These are phyloP conservation scores for Lamellibrachia satsuma DNA, from an alignment of 2,888 invertebrate species.

Conservation along the genomic window DNA sequence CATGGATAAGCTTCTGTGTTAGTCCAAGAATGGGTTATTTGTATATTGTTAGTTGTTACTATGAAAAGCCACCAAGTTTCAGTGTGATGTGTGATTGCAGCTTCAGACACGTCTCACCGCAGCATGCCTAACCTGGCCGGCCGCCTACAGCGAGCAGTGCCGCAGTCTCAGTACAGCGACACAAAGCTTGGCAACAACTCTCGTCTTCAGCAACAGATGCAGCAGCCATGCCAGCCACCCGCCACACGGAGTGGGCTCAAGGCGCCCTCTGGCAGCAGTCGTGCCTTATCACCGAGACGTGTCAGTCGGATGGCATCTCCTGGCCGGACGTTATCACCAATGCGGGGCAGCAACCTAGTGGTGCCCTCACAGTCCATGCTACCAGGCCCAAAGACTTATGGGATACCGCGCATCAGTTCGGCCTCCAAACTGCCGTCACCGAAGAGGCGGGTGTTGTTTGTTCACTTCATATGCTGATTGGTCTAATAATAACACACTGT, in stretches of 20 bases:
- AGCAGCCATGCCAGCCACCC: not conserved
- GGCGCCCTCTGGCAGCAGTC: not conserved
- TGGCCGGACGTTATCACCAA: conserved; percentile 13
- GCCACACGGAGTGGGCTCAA: conserved; percentile 13
- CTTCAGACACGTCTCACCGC: conserved; percentile 30
- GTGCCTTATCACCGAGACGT: not conserved
- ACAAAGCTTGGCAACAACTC: not conserved
- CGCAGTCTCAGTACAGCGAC: not conserved
- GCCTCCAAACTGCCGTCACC: conserved; percentile 50
- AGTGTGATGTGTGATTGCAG: conserved; percentile 7
- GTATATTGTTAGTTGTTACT: too few species aligned
- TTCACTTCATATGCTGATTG: not conserved
- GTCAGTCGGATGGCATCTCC: not conserved
- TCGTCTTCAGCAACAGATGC: not conserved
- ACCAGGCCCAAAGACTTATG: conserved; percentile 26
- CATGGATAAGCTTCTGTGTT: too few species aligned
- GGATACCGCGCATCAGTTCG: conserved; percentile 49
- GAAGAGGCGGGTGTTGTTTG: conserved; percentile 45
- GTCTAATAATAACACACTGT: not conserved
- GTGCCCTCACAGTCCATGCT: not conserved
- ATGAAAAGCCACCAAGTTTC: too few species aligned
- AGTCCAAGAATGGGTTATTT: too few species aligned
- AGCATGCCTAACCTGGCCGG: conserved; percentile 53
- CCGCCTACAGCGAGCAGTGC: conserved; percentile 33
- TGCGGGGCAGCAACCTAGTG: not conserved